A percentile compares a stretch with the other conserved stretches of the same genome.
phyloP scores from a whole-genome alignment of 35 echinoderm and acorn worm genomes.

The Apostichopus californicus region DNA sequence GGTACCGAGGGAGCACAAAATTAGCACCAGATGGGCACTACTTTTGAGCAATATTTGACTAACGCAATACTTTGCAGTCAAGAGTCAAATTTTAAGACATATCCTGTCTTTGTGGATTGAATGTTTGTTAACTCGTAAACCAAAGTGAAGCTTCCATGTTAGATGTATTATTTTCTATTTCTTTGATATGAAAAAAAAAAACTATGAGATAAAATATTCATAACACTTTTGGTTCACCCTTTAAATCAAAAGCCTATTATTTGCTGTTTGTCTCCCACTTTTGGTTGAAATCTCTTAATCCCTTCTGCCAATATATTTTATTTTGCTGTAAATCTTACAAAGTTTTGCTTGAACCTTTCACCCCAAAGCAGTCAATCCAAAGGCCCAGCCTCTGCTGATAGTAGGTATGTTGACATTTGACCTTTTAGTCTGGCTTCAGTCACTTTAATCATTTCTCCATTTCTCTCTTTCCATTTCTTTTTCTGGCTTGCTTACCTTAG shows the following conservation, averaged over 20 bases:
- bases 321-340: constrained; percentile 15
- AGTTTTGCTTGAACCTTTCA: constrained; percentile 48
- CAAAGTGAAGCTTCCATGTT: background rate
- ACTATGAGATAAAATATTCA: background rate
- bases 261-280: background rate
- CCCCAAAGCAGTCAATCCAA: constrained; percentile 45
- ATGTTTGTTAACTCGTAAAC: background rate
- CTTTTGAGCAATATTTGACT: too few species aligned
- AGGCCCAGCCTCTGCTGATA: constrained; percentile 51
- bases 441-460: constrained; percentile 22
- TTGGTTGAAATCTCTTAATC: background rate
- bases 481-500: background rate
- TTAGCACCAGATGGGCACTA: too few species aligned
- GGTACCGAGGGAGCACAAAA: too few species aligned
- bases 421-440: constrained; percentile 33
- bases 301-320: constrained; percentile 25
- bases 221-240: background rate
- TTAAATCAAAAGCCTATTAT: background rate
- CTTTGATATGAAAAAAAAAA: too few species aligned
- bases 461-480: constrained; percentile 8
- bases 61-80: too few species aligned
- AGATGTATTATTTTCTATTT: background rate
- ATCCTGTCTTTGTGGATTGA: too few species aligned
- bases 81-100: too few species aligned
- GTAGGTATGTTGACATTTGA: constrained; percentile 61